Conservation (phyloP, 1,140 invertebrate species). For the Heliconius melpomene region DNA sequence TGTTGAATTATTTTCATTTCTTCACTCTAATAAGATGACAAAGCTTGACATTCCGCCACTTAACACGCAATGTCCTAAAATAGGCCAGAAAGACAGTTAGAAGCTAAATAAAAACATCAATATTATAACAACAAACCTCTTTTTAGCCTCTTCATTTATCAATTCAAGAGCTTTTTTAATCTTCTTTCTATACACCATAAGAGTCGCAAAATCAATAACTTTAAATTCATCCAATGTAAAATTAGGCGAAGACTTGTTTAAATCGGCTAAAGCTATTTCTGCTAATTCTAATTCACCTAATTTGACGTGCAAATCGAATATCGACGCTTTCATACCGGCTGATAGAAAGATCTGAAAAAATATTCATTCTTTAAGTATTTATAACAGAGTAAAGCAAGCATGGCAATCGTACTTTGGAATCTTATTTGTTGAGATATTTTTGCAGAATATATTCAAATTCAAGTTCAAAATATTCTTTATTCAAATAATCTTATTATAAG, state of each 20-base stretch:
- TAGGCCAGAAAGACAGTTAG: too few relatives aligned
- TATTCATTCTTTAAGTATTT: background rate
- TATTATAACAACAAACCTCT: slow-evolving; percentile 53
- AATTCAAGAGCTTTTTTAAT: slow-evolving; percentile 75
- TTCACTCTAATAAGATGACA: too few relatives aligned
- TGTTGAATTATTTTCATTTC: too few relatives aligned
- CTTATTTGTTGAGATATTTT: too few relatives aligned
- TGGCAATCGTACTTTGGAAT: too few relatives aligned
- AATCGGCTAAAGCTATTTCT: slow-evolving; percentile 66
- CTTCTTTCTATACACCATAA: slow-evolving; percentile 77
- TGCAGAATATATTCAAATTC: too few relatives aligned
- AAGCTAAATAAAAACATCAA: too few relatives aligned
- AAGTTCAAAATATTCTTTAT: too few relatives aligned
- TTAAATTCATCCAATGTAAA: slow-evolving; percentile 82
- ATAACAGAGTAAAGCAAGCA: too few relatives aligned
- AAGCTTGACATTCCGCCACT: too few relatives aligned
- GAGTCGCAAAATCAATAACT: slow-evolving; percentile 80
- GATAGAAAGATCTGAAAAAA: slow-evolving; percentile 72
- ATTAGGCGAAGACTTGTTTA: slow-evolving; percentile 67
- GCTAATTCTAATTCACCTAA: slow-evolving; percentile 77
- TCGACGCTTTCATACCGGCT: slow-evolving; percentile 79
- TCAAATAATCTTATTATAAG: too few relatives aligned
- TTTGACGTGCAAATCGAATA: slow-evolving; percentile 81
- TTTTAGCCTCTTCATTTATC: slow-evolving; percentile 66
- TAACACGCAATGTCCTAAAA: too few relatives aligned